phyloP scores from a whole-genome alignment of 1,140 invertebrate species.

The Mactra quadrangularis region DNA sequence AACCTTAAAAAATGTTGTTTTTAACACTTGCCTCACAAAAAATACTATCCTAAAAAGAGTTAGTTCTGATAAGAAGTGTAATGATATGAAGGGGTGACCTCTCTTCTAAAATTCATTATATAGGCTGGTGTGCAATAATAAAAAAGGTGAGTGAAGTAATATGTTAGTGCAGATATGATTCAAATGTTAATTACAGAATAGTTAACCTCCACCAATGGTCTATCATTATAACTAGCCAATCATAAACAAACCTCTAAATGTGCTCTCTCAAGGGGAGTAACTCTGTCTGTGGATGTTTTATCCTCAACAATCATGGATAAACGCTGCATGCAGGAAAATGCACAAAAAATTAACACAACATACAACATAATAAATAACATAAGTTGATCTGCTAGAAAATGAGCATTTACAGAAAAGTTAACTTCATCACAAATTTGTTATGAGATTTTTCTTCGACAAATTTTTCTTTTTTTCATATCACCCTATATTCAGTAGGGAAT shows the following conservation, averaged over 20 bases:
- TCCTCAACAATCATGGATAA: slow-evolving; percentile 72
- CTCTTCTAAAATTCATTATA: too few species aligned
- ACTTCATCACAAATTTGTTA: too few species aligned
- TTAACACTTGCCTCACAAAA: too few species aligned
- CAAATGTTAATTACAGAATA: neutral
- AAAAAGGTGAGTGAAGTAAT: neutral
- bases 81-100: too few species aligned
- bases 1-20: too few species aligned
- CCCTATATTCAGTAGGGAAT: too few species aligned
- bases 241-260: slow-evolving; percentile 75
- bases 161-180: neutral
- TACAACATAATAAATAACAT: slow-evolving; percentile 7
- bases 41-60: too few species aligned
- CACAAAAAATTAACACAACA: slow-evolving; percentile 39
- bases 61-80: too few species aligned
- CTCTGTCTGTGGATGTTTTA: slow-evolving; percentile 68
- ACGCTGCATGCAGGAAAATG: slow-evolving; percentile 72
- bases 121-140: neutral
- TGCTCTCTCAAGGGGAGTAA: slow-evolving; percentile 70
- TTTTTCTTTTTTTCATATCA: too few species aligned
- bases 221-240: slow-evolving; percentile 1
- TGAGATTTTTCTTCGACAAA: too few species aligned
- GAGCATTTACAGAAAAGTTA: too few species aligned
- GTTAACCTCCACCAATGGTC: neutral
- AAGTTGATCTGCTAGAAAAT: too few species aligned